These are phyloP conservation scores for Diacarnus erythraeanus DNA, from an alignment of 37 sponge, comb jelly and placozoan species.

Conservation along the genomic window DNA sequence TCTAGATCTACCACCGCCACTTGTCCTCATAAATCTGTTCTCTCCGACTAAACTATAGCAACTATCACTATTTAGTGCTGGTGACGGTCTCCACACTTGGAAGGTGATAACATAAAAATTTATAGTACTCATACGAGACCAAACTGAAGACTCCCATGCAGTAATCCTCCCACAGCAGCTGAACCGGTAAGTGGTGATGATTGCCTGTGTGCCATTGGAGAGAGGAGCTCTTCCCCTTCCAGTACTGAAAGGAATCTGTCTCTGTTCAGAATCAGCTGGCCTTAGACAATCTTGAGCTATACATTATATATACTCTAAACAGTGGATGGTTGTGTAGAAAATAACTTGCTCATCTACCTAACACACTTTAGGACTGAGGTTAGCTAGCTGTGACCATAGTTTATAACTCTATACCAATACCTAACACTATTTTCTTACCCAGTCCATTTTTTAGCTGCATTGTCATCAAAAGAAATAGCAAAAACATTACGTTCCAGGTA, in stretches of 20 bases:
- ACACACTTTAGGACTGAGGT: too few relatives aligned
- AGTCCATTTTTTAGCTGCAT: too few relatives aligned
- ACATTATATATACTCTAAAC: background rate
- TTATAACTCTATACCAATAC: too few relatives aligned
- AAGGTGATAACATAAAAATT: constrained; percentile 22
- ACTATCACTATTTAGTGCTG: constrained; percentile 8
- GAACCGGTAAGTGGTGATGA: constrained; percentile 30
- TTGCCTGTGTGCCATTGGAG: constrained; percentile 5
- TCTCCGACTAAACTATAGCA: constrained; percentile 32
- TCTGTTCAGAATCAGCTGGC: background rate
- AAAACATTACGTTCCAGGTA: too few relatives aligned
- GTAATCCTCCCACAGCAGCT: constrained; percentile 31
- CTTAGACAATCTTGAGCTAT: background rate
- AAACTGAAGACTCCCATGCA: constrained; percentile 25
- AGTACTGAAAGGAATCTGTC: background rate
- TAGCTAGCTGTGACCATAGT: too few relatives aligned
- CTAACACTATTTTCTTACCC: too few relatives aligned
- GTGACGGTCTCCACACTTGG: constrained; percentile 53
- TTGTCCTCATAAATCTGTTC: constrained; percentile 9
- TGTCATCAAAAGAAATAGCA: too few relatives aligned
- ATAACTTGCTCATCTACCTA: too few relatives aligned
- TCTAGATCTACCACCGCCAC: constrained; percentile 3
- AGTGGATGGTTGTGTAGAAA: too few relatives aligned
- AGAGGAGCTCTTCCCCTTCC: background rate
- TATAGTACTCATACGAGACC: constrained; percentile 7